These are phyloP conservation scores for Pseudomyrmex concolor DNA, from an alignment of 1,140 invertebrate species.

Conservation along the genomic window DNA sequence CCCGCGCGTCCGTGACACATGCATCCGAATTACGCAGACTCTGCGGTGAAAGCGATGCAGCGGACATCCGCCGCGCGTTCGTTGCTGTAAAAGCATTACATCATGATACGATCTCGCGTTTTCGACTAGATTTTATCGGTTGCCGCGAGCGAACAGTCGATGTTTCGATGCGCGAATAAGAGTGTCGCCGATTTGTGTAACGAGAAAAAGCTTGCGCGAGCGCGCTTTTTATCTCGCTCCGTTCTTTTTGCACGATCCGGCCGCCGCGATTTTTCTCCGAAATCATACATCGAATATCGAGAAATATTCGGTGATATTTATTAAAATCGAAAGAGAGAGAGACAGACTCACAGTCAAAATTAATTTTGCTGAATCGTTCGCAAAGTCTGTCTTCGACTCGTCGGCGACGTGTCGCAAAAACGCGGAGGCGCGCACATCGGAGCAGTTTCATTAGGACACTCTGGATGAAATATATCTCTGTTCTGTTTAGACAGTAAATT, in stretches of 20 bases:
- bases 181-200: constrained; percentile 64
- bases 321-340: not conserved
- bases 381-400: constrained; percentile 22
- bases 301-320: not conserved
- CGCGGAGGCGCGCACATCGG: not conserved
- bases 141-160: constrained; percentile 65
- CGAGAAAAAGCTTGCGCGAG: not conserved
- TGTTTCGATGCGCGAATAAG: constrained; percentile 61
- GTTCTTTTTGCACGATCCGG: not conserved
- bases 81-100: constrained; percentile 53
- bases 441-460: constrained; percentile 68
- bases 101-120: constrained; percentile 70
- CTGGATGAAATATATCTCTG: constrained; percentile 65
- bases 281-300: not conserved
- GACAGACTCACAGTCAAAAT: not conserved
- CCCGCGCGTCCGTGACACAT: constrained; percentile 11
- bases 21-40: not conserved
- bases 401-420: constrained; percentile 40
- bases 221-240: constrained; percentile 1
- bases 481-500: constrained; percentile 69
- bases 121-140: constrained; percentile 72
- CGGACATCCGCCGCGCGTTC: constrained; percentile 53
- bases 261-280: constrained; percentile 1
- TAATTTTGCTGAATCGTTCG: constrained; percentile 34
- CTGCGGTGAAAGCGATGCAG: constrained; percentile 8